A percentile compares a stretch with the other conserved stretches of the same genome.
phyloP scores from a whole-genome alignment of 1,140 invertebrate genomes.

The Zaprionus capensis region DNA sequence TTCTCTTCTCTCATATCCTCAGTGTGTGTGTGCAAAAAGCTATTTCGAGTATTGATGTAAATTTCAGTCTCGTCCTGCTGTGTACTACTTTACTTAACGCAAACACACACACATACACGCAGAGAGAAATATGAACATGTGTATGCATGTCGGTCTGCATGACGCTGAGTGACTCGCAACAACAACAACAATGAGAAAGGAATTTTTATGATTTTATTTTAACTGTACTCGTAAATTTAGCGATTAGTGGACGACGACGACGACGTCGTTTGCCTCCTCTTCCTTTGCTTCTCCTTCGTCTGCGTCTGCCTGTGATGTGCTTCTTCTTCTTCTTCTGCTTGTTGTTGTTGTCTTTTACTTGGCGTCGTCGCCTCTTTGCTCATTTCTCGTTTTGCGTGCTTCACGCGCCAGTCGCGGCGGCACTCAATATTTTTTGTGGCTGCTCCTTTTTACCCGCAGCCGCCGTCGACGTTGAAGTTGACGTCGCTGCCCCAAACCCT shows the following conservation, averaged over 20 bases:
- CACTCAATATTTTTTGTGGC: constrained; percentile 64
- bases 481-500: constrained; percentile 40
- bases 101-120: constrained; percentile 1
- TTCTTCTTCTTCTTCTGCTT: constrained; percentile 18
- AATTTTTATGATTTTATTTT: constrained; percentile 79
- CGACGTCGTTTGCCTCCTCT: constrained; percentile 25
- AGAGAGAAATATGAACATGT: constrained; percentile 6
- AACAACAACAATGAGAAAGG: constrained; percentile 55
- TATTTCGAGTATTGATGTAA: constrained; percentile 48
- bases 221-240: constrained; percentile 81
- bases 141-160: constrained; percentile 9
- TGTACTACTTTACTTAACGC: constrained; percentile 46
- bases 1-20: background rate
- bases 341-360: constrained; percentile 31
- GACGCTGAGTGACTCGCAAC: constrained; percentile 57
- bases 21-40: constrained; percentile 46
- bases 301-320: background rate
- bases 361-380: constrained; percentile 10
- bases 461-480: constrained; percentile 12
- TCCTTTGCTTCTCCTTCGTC: background rate
- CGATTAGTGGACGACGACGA: constrained; percentile 66
- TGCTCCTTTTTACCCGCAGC: constrained; percentile 63
- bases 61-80: constrained; percentile 51
- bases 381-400: constrained; percentile 60
- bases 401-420: constrained; percentile 61